Evolutionary conservation across 2,888 invertebrate genomes (phyloP).

Genomic region (Tuta absoluta): DNA sequence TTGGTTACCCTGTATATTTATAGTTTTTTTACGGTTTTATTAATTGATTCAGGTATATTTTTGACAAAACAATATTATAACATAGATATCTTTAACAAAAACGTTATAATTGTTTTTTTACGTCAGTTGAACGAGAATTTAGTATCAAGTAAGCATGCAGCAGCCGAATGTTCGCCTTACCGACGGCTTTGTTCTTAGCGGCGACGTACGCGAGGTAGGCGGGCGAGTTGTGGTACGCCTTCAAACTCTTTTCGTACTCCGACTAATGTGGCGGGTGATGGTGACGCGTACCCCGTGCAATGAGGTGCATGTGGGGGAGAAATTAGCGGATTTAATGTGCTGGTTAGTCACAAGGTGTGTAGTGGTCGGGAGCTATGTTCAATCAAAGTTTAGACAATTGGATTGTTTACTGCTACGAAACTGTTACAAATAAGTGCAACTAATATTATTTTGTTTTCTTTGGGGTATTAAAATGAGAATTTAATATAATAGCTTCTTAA

Average conservation of each 20-base stretch:
- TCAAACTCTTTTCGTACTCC: constrained; percentile 96
- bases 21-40: too few relatives aligned
- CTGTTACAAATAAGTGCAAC: too few relatives aligned
- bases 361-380: background rate
- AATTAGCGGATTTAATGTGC: constrained; percentile 58
- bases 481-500: too few relatives aligned
- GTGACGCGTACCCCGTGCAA: constrained; percentile 46
- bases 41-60: too few relatives aligned
- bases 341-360: constrained; percentile 66
- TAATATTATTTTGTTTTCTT: too few relatives aligned
- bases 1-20: too few relatives aligned
- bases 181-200: constrained; percentile 94
- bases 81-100: too few relatives aligned
- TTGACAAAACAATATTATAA: too few relatives aligned
- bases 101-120: too few relatives aligned
- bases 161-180: constrained; percentile 68
- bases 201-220: constrained; percentile 96
- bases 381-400: background rate
- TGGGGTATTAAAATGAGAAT: too few relatives aligned
- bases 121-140: background rate
- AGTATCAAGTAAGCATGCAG: constrained; percentile 25
- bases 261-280: constrained; percentile 70
- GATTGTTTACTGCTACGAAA: too few relatives aligned
- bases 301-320: constrained; percentile 71
- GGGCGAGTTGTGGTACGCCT: constrained; percentile 97